phyloP scores from a whole-genome alignment of 2,888 invertebrate genomes.

The Cheilosia pagana region DNA sequence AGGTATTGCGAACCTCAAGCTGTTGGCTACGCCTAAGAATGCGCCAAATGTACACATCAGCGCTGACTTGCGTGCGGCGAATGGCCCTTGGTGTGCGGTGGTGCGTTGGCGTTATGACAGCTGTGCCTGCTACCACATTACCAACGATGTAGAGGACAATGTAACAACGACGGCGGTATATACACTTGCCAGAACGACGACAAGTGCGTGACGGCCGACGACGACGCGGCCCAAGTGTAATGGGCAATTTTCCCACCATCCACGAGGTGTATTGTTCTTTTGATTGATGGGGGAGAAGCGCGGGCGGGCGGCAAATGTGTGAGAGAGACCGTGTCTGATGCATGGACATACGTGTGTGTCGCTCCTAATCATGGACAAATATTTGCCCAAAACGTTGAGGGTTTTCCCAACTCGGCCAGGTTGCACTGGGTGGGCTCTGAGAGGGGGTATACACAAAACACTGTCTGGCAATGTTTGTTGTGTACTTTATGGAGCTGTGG shows the following conservation, averaged over 20 bases:
- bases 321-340: conserved; percentile 26
- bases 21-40: conserved; percentile 63
- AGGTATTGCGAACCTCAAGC: conserved; percentile 69
- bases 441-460: neutral
- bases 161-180: neutral
- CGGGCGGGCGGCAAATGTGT: neutral
- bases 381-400: conserved; percentile 69
- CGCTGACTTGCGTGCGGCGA: conserved; percentile 46
- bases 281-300: conserved; percentile 61
- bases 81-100: conserved; percentile 41
- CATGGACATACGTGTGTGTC: conserved; percentile 42
- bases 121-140: conserved; percentile 60
- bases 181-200: conserved; percentile 58
- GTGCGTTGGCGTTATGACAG: conserved; percentile 69
- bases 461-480: conserved; percentile 56
- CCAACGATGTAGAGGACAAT: conserved; percentile 11
- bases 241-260: conserved; percentile 70
- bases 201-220: conserved; percentile 65
- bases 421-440: conserved; percentile 1
- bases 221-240: conserved; percentile 46
- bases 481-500: conserved; percentile 53
- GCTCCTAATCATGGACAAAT: conserved; percentile 72
- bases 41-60: conserved; percentile 71
- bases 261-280: conserved; percentile 61
- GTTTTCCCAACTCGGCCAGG: conserved; percentile 56